Percentiles rank a stretch among this genome's conserved stretches.
Evolutionary conservation across 64 coral and sea anemone species (phyloP).

Genomic region (Acropora tenuis): DNA sequence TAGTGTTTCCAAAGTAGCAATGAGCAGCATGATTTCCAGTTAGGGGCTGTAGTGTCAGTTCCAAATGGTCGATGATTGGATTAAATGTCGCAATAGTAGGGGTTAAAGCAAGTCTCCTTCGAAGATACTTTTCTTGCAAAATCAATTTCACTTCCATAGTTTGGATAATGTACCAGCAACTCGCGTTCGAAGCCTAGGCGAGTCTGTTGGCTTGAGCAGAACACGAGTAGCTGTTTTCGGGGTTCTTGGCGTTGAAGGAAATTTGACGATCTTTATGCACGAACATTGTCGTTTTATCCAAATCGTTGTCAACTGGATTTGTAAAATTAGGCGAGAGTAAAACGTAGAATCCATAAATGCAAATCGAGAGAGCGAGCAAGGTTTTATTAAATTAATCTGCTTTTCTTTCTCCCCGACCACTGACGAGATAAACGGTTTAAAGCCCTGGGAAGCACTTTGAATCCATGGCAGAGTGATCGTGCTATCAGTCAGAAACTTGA

Average conservation of each 20-base stretch:
- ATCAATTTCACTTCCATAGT: conserved; percentile 1
- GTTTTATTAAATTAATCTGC: neutral
- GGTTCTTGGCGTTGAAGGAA: conserved; percentile 27
- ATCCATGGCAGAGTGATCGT: too few species aligned
- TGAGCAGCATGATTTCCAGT: conserved; percentile 63
- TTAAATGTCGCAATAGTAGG: conserved; percentile 64
- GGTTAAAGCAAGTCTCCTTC: conserved; percentile 42
- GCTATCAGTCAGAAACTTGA: too few species aligned
- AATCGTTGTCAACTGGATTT: conserved; percentile 33
- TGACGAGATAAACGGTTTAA: too few species aligned
- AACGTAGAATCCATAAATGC: conserved; percentile 14
- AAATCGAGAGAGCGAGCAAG: conserved; percentile 45
- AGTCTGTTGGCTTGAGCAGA: conserved; percentile 12
- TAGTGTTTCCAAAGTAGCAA: conserved; percentile 67
- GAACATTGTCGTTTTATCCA: conserved; percentile 39
- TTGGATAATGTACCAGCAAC: conserved; percentile 38
- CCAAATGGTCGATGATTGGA: conserved; percentile 42
- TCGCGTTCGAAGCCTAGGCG: neutral
- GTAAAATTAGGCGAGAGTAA: conserved; percentile 4
- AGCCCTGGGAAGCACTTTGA: too few species aligned
- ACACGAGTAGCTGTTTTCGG: conserved; percentile 9
- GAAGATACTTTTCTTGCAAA: conserved; percentile 42
- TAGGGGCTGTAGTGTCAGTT: conserved; percentile 35
- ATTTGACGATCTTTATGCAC: neutral
- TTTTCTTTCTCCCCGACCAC: too few species aligned